Conservation (phyloP, 2,797 vertebrate species). For the Crenuchus spilurus region DNA sequence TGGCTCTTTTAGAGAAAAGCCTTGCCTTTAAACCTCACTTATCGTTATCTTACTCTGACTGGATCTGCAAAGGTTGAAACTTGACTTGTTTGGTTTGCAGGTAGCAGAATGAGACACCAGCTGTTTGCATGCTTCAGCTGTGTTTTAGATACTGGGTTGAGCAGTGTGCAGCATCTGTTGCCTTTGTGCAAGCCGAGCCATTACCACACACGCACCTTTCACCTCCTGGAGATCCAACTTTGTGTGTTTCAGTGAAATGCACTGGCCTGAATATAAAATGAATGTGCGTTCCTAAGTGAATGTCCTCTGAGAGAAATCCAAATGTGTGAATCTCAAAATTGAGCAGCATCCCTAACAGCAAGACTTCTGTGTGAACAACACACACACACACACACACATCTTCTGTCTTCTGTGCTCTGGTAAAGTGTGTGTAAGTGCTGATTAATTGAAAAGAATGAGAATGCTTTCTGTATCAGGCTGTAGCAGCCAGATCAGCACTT, state of each 20-base stretch:
- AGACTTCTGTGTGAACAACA: background rate
- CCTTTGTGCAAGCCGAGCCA: background rate
- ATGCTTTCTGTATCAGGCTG: slow-evolving; percentile 13
- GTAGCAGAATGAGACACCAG: background rate
- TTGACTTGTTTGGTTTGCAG: background rate
- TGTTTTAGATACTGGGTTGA: slow-evolving; percentile 10
- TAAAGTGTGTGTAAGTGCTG: slow-evolving; percentile 1
- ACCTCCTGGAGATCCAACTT: background rate
- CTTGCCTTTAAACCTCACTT: background rate
- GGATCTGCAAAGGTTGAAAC: background rate
- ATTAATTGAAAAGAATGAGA: slow-evolving; percentile 33
- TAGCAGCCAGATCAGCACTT: slow-evolving; percentile 40
- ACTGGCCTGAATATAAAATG: slow-evolving; percentile 2
- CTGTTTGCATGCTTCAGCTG: slow-evolving; percentile 5
- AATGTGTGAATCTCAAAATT: background rate
- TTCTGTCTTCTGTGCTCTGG: background rate
- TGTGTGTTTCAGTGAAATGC: background rate
- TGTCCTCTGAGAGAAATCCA: background rate
- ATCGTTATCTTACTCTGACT: background rate
- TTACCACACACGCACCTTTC: background rate
- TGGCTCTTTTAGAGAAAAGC: too few species aligned
- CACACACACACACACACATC: background rate
- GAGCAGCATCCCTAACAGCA: background rate
- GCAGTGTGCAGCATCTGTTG: slow-evolving; percentile 14
- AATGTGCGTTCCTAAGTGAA: background rate